Evolutionary conservation across 2,797 vertebrate genomes (phyloP), one percentile per base, ranked within the genome.

Genomic region (Pseudopleuronectes americanus): DNA sequence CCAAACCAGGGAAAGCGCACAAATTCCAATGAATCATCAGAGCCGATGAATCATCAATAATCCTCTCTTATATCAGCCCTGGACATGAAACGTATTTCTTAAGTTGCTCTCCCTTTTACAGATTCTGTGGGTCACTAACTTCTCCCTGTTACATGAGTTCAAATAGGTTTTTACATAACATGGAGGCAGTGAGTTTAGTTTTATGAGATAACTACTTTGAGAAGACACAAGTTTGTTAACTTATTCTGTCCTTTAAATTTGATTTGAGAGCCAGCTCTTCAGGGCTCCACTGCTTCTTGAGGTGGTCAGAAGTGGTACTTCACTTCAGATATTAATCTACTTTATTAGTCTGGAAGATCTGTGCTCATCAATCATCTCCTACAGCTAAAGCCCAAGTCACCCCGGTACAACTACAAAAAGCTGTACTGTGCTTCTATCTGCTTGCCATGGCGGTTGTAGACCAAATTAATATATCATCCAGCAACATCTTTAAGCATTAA

Each of bases 21-120:
- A 70, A 58, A 55, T 80, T 71, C 80, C 78, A 76, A 71, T 79
- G 67, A 83, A 83, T 81, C 84, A 78, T 87, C 77, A 83, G 68
- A 84, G 82, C 80, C 78, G 75, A 71, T 79, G 67, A 83, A 83
- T 81, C 84, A 78, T 87, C 77, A 83, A 74, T 84, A 86, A 85
- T 81, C 75, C 76, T 58, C 26, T 55, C 24, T 74, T 73, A 82
- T 80, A 81, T 74, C 53, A 71, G 57, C 49, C 57, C 83, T 85
- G 79, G 74, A 71, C 83, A 77, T 66, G 43, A 83, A 81, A 71
- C 62, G 48, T 71, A 43, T 48, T 74, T 84, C 75, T 67, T 26
- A 77, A 84, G 57, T 80, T 79, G 52, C 63, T 63, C 74, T 76
- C 60, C 53, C 38, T 77, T 79, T 73, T 71, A 60, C 76, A 59